Base-by-base conservation (phyloP, 2,797 vertebrate genomes). In the Loriculus beryllinus region DNA sequence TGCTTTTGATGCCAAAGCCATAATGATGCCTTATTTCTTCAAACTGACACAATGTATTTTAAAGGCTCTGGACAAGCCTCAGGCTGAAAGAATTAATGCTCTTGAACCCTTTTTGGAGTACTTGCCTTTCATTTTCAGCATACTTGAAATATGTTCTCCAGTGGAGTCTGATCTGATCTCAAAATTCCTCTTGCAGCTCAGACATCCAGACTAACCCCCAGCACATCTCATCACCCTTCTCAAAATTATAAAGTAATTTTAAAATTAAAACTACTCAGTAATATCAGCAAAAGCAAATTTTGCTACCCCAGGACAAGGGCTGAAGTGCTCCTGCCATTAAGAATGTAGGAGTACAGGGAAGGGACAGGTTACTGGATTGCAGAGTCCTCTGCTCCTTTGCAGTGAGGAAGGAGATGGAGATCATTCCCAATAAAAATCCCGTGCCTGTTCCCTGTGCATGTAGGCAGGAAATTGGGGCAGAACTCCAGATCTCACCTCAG, bases 21-120 rank as follows among this genome's bases (percentile, higher is more conserved):
- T 80, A 87, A 84, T 15, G 33, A 40, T 37, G 35, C 45, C 75
- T 77, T 68, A 42, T 91, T 94, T 77, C 89, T 93, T 92, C 82
- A 82, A 59, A 82, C 63, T 86, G 81, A 59, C 29, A 75, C 23
- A 23, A 19, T 82, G 2, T 45, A 33, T 64, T 93, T 18, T 64
- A 74, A 78, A n/a, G 29, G 45, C 28, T 64, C 75, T 64, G 62
- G 68, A 45, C 71, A 87, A 87, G 65, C 47, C 49, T 76, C 51
- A 47, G 28, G 82, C 81, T 82, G 81, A 49, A 72, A 26, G 33
- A 76, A 31, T 56, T 23, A 4, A 14, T 70, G 78, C 20, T 80
- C 16, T 70, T 86, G 67, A 92, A 63, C 54, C 22, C 6, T 62
- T 79, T 90, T 39, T 29, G 42, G 39, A 84, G 57, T 1, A 0